Evolutionary conservation across 2,888 invertebrate genomes (phyloP).

Genomic region (Troides oblongomaculatus): DNA sequence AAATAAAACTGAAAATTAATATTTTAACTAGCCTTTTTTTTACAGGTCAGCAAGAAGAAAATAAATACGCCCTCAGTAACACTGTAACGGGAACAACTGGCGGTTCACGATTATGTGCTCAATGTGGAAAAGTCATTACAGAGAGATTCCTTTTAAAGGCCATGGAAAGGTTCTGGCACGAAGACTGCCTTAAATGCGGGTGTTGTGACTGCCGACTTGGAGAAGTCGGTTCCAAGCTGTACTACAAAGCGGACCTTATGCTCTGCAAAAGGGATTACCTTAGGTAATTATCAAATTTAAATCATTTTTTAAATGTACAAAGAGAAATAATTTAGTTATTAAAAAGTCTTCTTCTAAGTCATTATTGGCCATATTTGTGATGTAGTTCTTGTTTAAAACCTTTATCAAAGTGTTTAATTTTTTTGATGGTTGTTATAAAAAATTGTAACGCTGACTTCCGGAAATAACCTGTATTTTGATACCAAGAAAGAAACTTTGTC

Average conservation of each 20-base stretch:
- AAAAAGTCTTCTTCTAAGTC: neutral
- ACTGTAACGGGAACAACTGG: conserved; percentile 57
- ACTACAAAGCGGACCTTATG: conserved; percentile 94
- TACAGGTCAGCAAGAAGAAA: conserved; percentile 73
- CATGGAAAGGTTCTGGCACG: conserved; percentile 95
- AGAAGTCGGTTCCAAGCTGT: conserved; percentile 94
- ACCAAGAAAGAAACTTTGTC: too few relatives aligned
- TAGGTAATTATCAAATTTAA: conserved; percentile 77
- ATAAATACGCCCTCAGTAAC: conserved; percentile 63
- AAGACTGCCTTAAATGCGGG: conserved; percentile 94
- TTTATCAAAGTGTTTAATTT: too few relatives aligned
- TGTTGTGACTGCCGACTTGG: conserved; percentile 96
- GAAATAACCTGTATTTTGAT: too few relatives aligned
- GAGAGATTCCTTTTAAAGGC: conserved; percentile 91
- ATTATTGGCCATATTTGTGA: neutral
- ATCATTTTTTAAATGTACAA: neutral
- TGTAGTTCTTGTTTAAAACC: too few relatives aligned
- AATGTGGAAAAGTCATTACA: conserved; percentile 91
- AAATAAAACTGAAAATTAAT: too few relatives aligned
- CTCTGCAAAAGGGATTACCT: conserved; percentile 95
- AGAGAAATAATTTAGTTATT: neutral
- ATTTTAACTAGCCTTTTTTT: conserved; percentile 17
- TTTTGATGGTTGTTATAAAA: too few relatives aligned
- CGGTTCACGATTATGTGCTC: conserved; percentile 85
- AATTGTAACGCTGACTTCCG: too few relatives aligned